Evolutionary conservation across 2,113 vertebrate species (phyloP).

Genomic region (Greenwoodochromis staneri): DNA sequence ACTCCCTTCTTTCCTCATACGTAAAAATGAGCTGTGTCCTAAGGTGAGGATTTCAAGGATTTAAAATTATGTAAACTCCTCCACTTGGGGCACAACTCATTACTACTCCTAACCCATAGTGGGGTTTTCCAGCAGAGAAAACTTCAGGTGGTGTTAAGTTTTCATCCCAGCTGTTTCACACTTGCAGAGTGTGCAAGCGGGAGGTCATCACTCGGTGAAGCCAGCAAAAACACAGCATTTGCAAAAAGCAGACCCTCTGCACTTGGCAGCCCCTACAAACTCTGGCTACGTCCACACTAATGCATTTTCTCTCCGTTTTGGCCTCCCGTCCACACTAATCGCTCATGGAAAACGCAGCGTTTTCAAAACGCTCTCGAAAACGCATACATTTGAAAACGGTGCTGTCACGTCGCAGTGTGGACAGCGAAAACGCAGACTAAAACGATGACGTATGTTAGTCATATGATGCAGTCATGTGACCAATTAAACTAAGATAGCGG

Average conservation of each 20-base stretch:
- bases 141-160: background rate
- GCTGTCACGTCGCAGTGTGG: background rate
- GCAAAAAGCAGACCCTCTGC: background rate
- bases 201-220: background rate
- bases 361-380: background rate
- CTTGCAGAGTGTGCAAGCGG: background rate
- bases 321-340: background rate
- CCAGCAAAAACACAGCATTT: background rate
- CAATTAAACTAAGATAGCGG: background rate
- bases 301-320: background rate
- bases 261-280: background rate
- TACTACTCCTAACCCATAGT: background rate
- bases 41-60: background rate
- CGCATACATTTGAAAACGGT: background rate
- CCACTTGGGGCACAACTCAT: background rate
- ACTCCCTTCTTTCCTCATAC: background rate
- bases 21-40: background rate
- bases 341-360: background rate
- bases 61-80: background rate
- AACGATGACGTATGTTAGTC: rapidly evolving
- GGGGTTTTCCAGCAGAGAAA: background rate
- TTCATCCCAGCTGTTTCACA: background rate
- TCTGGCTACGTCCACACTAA: background rate
- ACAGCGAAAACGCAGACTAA: background rate
- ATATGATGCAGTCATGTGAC: background rate